A percentile compares a stretch with the other conserved stretches of the same genome.
Evolutionary conservation across 2,888 invertebrate species (phyloP).

Genomic region (Linyphia triangularis): DNA sequence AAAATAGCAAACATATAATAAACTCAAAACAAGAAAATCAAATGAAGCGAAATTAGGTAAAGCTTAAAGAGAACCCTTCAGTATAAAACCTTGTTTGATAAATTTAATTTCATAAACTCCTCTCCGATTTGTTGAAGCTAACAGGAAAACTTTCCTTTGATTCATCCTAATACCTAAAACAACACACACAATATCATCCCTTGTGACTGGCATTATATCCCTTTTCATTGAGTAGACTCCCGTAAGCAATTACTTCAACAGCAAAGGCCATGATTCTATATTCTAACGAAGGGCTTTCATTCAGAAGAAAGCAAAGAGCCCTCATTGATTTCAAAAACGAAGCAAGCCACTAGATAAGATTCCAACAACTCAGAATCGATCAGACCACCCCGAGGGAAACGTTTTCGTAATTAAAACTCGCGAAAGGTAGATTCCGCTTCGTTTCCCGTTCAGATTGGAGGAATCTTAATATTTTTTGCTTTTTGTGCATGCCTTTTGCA

Average conservation of each 20-base stretch:
- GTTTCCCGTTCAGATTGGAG: constrained; percentile 19
- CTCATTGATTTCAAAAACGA: constrained; percentile 8
- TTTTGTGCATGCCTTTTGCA: constrained; percentile 3
- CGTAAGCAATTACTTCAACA: constrained; percentile 12
- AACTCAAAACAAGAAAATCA: too few species aligned
- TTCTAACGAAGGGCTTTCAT: constrained; percentile 15
- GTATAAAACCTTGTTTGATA: too few species aligned
- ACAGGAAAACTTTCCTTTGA: not conserved
- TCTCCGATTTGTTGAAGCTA: not conserved
- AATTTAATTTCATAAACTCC: not conserved
- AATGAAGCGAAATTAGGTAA: too few species aligned
- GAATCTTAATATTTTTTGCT: constrained; percentile 17
- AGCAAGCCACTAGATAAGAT: not conserved
- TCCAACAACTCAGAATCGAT: constrained; percentile 20
- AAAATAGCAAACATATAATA: too few species aligned
- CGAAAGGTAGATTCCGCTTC: constrained; percentile 34
- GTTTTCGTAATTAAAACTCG: constrained; percentile 44
- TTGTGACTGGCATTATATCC: not conserved
- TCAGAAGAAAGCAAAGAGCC: not conserved
- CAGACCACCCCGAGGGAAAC: constrained; percentile 12
- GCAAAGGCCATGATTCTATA: not conserved
- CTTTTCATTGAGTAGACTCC: not conserved
- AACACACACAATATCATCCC: not conserved
- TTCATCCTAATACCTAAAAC: not conserved
- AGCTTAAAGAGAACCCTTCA: too few species aligned